phyloP scores from a whole-genome alignment of 2,888 invertebrate genomes.

The Apoda limacodes region DNA sequence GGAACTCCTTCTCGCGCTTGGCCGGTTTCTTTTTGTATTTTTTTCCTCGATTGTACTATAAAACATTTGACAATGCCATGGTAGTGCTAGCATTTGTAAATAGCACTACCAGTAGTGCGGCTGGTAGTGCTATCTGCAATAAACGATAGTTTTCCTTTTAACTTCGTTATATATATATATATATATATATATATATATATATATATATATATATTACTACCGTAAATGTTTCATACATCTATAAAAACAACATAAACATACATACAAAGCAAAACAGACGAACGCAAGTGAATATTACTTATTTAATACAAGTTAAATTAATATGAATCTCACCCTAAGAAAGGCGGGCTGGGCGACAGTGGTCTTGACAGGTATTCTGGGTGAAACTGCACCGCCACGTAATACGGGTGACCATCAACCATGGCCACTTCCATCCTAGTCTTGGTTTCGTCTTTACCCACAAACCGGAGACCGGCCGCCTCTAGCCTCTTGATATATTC shows the following conservation, averaged over 20 bases:
- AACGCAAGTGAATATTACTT: too few relatives aligned
- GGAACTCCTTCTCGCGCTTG: too few relatives aligned
- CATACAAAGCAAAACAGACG: slow-evolving; percentile 5
- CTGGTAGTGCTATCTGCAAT: too few relatives aligned
- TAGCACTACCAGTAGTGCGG: too few relatives aligned
- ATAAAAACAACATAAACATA: background rate
- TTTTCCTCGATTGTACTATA: too few relatives aligned
- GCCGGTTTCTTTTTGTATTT: too few relatives aligned
- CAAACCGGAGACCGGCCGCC: slow-evolving; percentile 87
- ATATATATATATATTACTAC: too few relatives aligned
- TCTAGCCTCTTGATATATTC: slow-evolving; percentile 83
- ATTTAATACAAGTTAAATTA: slow-evolving; percentile 2
- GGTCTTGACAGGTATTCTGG: slow-evolving; percentile 97
- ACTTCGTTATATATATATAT: too few relatives aligned
- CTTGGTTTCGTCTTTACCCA: slow-evolving; percentile 85
- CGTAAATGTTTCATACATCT: background rate
- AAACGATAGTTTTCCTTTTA: too few relatives aligned
- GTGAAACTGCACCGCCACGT: slow-evolving; percentile 96
- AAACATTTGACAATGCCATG: too few relatives aligned
- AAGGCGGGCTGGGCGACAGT: slow-evolving; percentile 92
- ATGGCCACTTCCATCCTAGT: slow-evolving; percentile 96
- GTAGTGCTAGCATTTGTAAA: too few relatives aligned
- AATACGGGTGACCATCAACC: slow-evolving; percentile 89
- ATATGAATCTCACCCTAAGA: slow-evolving; percentile 77
- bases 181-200: too few relatives aligned